These are phyloP conservation scores for Antheraea yamamai DNA, from an alignment of 2,888 invertebrate species.

Conservation along the genomic window DNA sequence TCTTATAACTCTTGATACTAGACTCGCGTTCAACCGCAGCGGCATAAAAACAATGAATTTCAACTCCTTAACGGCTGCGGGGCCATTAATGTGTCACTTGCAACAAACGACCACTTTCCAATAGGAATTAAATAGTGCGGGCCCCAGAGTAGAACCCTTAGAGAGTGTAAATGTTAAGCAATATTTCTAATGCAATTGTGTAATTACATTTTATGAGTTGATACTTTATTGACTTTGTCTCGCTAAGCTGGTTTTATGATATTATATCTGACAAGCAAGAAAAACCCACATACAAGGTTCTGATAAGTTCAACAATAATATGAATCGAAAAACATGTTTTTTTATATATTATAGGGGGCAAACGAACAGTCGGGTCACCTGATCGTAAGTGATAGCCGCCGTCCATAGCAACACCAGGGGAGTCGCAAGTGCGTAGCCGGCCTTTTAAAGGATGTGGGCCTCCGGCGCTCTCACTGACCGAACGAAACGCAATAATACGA, in stretches of 20 bases:
- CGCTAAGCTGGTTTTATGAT: neutral
- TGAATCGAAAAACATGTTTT: too few relatives aligned
- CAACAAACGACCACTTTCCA: constrained; percentile 38
- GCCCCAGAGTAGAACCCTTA: constrained; percentile 35
- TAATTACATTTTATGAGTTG: constrained; percentile 6
- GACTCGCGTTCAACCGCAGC: constrained; percentile 14
- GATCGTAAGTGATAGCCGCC: too few relatives aligned
- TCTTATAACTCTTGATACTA: constrained; percentile 9
- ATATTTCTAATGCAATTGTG: constrained; percentile 17
- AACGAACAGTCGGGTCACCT: too few relatives aligned
- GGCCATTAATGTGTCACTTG: constrained; percentile 39
- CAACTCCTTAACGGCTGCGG: constrained; percentile 31
- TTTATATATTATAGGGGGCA: too few relatives aligned
- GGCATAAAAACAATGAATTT: constrained; percentile 21
- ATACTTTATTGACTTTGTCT: neutral
- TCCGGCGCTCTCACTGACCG: too few relatives aligned
- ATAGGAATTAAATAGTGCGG: constrained; percentile 36
- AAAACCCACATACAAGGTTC: neutral
- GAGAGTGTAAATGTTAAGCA: neutral
- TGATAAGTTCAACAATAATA: neutral
- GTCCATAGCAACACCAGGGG: too few relatives aligned
- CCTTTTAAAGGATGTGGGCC: too few relatives aligned
- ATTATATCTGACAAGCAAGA: neutral
- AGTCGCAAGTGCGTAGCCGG: too few relatives aligned
- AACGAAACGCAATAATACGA: too few relatives aligned